These are phyloP conservation scores for Triplophysa bombifrons DNA, from an alignment of 2,797 vertebrate genomes.

Conservation along the genomic window DNA sequence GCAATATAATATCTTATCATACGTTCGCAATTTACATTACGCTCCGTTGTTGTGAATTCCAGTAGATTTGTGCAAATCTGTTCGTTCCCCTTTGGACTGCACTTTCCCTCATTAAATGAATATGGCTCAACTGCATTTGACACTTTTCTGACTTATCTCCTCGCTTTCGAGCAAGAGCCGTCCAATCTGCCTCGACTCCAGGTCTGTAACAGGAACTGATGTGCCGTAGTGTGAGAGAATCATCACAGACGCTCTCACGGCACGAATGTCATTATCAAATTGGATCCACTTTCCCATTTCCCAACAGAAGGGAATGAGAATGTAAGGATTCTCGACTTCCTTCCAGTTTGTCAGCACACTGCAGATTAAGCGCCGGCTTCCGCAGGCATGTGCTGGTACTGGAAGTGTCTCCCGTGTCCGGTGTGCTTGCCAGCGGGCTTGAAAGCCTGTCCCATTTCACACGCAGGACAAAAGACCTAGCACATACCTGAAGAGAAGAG, in stretches of 20 bases:
- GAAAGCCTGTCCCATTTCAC: conserved; percentile 24
- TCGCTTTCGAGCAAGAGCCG: conserved; percentile 53
- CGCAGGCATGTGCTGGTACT: conserved; percentile 43
- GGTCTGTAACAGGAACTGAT: conserved; percentile 68
- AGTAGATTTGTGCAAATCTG: conserved; percentile 24
- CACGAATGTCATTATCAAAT: conserved; percentile 70
- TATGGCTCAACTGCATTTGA: conserved; percentile 51
- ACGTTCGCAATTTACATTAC: conserved; percentile 48
- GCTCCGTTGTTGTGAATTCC: conserved; percentile 53
- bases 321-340: conserved; percentile 55
- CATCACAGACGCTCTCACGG: conserved; percentile 55
- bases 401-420: conserved; percentile 36
- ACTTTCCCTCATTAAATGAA: conserved; percentile 54
- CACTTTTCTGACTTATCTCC: conserved; percentile 62
- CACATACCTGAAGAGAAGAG: conserved; percentile 26
- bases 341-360: conserved; percentile 56
- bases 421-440: conserved; percentile 20
- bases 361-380: conserved; percentile 46
- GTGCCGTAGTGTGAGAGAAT: conserved; percentile 50
- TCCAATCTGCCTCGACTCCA: conserved; percentile 58
- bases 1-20: conserved; percentile 47
- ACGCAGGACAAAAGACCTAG: conserved; percentile 33
- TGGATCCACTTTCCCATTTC: conserved; percentile 56
- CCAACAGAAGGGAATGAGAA: conserved; percentile 50
- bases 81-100: conserved; percentile 39